Percentiles rank a stretch among this genome's conserved stretches.
These are phyloP conservation scores for Tychaedon coryphoeus DNA, from an alignment of 2,113 vertebrate genomes.

Conservation along the genomic window DNA sequence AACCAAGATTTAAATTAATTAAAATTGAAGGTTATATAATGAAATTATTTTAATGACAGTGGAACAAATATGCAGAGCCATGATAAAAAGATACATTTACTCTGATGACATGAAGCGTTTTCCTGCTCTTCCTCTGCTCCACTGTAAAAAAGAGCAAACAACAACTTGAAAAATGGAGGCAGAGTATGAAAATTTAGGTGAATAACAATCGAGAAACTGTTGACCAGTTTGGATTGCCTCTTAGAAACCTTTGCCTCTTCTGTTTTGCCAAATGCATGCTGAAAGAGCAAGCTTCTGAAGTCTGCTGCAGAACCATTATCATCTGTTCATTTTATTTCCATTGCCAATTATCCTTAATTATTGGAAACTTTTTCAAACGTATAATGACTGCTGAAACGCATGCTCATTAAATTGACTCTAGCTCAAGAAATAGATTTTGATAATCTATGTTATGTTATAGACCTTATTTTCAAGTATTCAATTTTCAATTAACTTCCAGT, in stretches of 20 bases:
- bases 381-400: constrained; percentile 63
- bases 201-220: constrained; percentile 5
- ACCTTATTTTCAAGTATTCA: constrained; percentile 39
- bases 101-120: background rate
- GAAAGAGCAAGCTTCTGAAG: constrained; percentile 33
- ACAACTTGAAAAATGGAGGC: background rate
- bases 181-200: background rate
- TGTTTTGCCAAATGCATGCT: background rate
- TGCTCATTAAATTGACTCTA: constrained; percentile 65
- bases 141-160: background rate
- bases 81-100: background rate
- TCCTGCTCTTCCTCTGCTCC: background rate
- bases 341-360: constrained; percentile 77
- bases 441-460: constrained; percentile 22
- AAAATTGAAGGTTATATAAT: background rate
- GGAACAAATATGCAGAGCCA: background rate
- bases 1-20: background rate
- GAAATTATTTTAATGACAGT: background rate
- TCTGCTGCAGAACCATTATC: constrained; percentile 49
- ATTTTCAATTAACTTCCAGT: constrained; percentile 37
- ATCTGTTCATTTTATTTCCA: constrained; percentile 69
- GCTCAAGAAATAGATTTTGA: constrained; percentile 58
- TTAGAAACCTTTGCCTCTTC: constrained; percentile 21
- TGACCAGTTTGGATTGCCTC: constrained; percentile 34
- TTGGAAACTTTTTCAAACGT: constrained; percentile 60